These are phyloP conservation scores for Cyanocitta stelleri DNA, from an alignment of 2,113 vertebrate genomes.

Conservation along the genomic window DNA sequence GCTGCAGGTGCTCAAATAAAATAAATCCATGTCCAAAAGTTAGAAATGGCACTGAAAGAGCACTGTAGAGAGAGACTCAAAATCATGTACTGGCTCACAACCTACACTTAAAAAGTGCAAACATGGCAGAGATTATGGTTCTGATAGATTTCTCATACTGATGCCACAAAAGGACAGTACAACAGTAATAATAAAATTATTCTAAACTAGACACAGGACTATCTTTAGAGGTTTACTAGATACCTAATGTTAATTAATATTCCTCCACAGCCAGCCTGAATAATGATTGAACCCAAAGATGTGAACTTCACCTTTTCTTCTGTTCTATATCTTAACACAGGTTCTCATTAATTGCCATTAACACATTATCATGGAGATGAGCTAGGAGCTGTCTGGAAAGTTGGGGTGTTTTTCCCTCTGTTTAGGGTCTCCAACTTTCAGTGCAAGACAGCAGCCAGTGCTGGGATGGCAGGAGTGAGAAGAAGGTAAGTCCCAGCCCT, in stretches of 20 bases:
- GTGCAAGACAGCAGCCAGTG: background rate
- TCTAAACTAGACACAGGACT: background rate
- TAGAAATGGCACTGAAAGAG: background rate
- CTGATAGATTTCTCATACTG: background rate
- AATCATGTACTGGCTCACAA: background rate
- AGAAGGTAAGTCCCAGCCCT: background rate
- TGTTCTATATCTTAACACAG: background rate
- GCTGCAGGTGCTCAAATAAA: background rate
- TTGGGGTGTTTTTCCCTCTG: background rate
- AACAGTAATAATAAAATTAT: background rate
- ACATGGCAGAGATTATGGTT: background rate
- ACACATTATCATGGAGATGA: background rate
- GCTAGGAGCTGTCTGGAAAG: background rate
- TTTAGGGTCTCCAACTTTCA: background rate
- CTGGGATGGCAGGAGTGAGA: background rate
- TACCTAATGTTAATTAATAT: background rate
- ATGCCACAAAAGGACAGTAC: background rate
- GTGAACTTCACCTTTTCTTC: background rate
- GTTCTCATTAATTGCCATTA: background rate
- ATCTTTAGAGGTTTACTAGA: background rate
- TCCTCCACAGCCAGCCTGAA: background rate
- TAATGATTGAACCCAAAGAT: background rate
- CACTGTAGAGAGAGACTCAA: background rate
- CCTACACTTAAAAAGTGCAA: background rate
- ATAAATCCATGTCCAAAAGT: background rate